These are phyloP conservation scores for Leptobrachium ailaonicum DNA, from an alignment of 2,113 vertebrate species.

Conservation along the genomic window DNA sequence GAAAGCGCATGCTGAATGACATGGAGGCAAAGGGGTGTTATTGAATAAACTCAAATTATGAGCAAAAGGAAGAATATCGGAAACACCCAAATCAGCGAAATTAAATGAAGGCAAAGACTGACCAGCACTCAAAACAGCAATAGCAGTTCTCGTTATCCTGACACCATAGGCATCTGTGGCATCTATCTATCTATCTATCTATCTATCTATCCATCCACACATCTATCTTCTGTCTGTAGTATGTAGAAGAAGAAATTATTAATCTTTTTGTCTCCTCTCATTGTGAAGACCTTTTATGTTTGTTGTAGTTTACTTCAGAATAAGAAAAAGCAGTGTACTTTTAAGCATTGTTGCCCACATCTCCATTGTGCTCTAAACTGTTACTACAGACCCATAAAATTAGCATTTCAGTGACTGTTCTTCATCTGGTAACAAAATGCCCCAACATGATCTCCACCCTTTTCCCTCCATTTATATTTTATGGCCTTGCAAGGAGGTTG, in stretches of 20 bases:
- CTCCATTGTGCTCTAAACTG: constrained; percentile 2
- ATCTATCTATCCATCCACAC: not conserved
- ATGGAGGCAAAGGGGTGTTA: too few species aligned
- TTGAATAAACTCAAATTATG: too few species aligned
- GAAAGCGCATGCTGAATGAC: too few species aligned
- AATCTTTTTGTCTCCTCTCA: constrained; percentile 4
- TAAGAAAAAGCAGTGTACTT: not conserved
- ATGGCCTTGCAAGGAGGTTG: constrained; percentile 5
- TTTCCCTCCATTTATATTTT: constrained; percentile 15
- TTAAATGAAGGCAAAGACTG: too few species aligned
- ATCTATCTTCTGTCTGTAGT: not conserved
- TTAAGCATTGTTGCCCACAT: constrained; percentile 4
- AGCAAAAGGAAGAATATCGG: too few species aligned
- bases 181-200: too few species aligned
- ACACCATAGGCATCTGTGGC: too few species aligned
- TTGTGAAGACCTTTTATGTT: constrained; percentile 14
- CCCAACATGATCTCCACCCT: not conserved
- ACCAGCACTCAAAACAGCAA: too few species aligned
- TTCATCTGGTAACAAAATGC: not conserved
- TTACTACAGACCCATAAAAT: constrained; percentile 39
- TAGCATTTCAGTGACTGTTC: constrained; percentile 36
- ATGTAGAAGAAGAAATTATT: constrained; percentile 20
- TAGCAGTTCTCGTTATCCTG: too few species aligned
- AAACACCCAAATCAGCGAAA: too few species aligned
- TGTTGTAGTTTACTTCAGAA: not conserved